A percentile compares a stretch with the other conserved stretches of the same genome.
Evolutionary conservation across 2,888 invertebrate genomes (phyloP).

Genomic region (Ormia ochracea): DNA sequence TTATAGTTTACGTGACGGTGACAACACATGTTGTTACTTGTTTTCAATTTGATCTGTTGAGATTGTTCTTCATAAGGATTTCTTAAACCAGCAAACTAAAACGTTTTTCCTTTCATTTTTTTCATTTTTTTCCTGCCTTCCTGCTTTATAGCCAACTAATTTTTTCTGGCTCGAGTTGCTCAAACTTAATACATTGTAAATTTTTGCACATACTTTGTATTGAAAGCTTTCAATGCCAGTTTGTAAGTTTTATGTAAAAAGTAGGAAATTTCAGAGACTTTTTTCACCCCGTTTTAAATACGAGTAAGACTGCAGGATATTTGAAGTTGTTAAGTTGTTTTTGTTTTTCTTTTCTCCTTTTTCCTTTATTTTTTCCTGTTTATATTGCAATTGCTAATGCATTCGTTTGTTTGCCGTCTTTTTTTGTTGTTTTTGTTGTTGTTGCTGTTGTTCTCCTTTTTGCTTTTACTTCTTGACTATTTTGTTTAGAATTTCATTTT

Average conservation of each 20-base stretch:
- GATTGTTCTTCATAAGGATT: conserved; percentile 48
- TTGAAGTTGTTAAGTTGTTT: conserved; percentile 22
- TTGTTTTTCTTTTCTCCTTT: neutral
- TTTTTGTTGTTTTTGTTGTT: conserved; percentile 17
- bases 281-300: conserved; percentile 45
- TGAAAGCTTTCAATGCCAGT: conserved; percentile 39
- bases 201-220: neutral
- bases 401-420: conserved; percentile 34
- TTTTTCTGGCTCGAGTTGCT: conserved; percentile 37
- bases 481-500: conserved; percentile 27
- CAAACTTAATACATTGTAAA: neutral
- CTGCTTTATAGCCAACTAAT: neutral
- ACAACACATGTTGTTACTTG: conserved; percentile 57
- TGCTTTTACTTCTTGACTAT: neutral
- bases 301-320: conserved; percentile 45
- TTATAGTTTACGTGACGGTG: conserved; percentile 46
- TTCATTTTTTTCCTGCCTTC: neutral
- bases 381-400: conserved; percentile 58
- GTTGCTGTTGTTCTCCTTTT: too few species aligned
- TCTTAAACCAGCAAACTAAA: conserved; percentile 25
- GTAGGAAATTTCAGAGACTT: conserved; percentile 6
- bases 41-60: conserved; percentile 50
- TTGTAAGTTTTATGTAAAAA: neutral
- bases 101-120: neutral
- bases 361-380: conserved; percentile 22